Conservation (phyloP, 23 tunicate genomes). For the Oikopleura vanhoeffeni region DNA sequence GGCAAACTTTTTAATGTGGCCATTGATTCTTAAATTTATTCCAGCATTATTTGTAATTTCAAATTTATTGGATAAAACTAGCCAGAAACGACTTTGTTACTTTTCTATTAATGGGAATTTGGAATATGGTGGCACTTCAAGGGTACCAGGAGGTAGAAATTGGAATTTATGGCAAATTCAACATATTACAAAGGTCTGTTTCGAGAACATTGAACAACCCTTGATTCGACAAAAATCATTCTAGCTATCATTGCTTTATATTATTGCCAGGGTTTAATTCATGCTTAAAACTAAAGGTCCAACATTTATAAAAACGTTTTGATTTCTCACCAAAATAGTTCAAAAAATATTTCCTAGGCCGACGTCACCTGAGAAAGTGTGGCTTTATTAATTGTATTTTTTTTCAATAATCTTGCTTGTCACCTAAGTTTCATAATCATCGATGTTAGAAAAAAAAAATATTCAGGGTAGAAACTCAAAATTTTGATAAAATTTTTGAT, state of each 20-base stretch:
- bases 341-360: neutral
- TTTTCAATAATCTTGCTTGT: no score
- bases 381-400: no score
- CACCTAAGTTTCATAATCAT: no score
- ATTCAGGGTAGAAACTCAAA: neutral
- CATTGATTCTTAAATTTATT: neutral
- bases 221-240: no score
- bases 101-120: neutral
- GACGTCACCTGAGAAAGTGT: no score
- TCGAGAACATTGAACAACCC: no score
- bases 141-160: neutral
- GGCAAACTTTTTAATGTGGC: constrained; percentile 3
- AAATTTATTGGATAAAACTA: neutral
- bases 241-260: no score
- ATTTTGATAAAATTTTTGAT: neutral
- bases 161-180: neutral
- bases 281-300: no score
- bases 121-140: neutral
- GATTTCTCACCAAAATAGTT: neutral
- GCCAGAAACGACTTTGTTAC: constrained; percentile 4
- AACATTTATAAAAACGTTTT: no score
- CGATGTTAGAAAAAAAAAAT: no score
- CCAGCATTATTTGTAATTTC: neutral
- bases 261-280: no score
- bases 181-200: no score